Evolutionary conservation across 2,113 vertebrate species (phyloP).

Genomic region (Sinocyclocheilus maitianheensis): DNA sequence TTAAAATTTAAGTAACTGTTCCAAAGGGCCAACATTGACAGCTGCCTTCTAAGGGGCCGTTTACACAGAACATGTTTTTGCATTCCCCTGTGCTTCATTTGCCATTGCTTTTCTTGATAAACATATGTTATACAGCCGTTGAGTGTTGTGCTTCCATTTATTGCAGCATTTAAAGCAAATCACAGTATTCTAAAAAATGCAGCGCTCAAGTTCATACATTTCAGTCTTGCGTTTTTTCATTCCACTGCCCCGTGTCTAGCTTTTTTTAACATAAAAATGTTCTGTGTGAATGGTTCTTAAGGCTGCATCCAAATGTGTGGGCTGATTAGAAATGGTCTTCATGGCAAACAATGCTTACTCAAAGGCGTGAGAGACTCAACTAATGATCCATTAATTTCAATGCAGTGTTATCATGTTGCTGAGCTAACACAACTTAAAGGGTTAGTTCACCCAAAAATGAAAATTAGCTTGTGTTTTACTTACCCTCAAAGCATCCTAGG

Average conservation of each 20-base stretch:
- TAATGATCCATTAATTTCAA: too few species aligned
- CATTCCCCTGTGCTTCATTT: background rate
- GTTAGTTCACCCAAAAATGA: too few species aligned
- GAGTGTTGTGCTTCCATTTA: too few species aligned
- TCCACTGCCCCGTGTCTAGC: background rate
- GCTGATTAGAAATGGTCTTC: too few species aligned
- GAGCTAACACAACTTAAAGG: too few species aligned
- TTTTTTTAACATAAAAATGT: background rate
- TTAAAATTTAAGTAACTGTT: background rate
- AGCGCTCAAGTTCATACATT: too few species aligned
- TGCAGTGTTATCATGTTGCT: too few species aligned
- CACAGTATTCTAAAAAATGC: background rate
- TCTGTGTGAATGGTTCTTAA: background rate
- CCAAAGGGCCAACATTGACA: background rate
- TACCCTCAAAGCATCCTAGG: too few species aligned
- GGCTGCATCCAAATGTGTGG: too few species aligned
- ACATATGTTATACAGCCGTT: background rate
- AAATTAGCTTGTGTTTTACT: too few species aligned
- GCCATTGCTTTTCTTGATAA: background rate
- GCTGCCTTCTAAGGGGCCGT: background rate
- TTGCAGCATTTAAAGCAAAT: background rate
- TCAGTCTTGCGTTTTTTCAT: background rate
- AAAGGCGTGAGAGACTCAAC: too few species aligned
- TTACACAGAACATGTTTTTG: background rate
- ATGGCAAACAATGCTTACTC: too few species aligned